Conservation (phyloP, 2,888 invertebrate species). For the Dynastes hyllus region DNA sequence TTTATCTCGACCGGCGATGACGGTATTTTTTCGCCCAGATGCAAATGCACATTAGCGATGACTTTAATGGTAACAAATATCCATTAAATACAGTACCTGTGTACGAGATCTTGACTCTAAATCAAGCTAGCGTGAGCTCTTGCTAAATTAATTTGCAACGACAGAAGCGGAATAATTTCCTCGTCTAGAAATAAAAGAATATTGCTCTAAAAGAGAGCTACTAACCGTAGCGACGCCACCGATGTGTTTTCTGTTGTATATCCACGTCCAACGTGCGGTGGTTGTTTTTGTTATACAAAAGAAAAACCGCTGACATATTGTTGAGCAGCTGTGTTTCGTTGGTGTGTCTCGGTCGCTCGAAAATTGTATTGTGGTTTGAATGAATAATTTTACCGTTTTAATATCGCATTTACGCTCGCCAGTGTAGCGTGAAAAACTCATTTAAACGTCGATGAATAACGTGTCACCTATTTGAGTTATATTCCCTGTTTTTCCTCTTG, state of each 20-base stretch:
- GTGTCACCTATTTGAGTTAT: too few relatives aligned
- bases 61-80: conserved; percentile 41
- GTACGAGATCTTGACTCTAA: conserved; percentile 20
- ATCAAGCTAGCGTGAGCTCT: conserved; percentile 11
- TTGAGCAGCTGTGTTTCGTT: background rate
- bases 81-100: conserved; percentile 19
- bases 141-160: conserved; percentile 9
- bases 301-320: conserved; percentile 7
- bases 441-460: too few relatives aligned
- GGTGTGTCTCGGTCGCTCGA: background rate
- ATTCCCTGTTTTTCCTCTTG: too few relatives aligned
- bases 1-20: conserved; percentile 28
- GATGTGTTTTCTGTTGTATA: background rate
- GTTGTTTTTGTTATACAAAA: background rate
- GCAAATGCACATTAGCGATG: conserved; percentile 18
- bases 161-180: conserved; percentile 7
- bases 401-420: background rate
- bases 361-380: conserved; percentile 9
- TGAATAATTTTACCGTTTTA: conserved; percentile 25
- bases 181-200: background rate
- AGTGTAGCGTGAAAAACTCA: too few relatives aligned
- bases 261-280: conserved; percentile 4
- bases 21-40: conserved; percentile 25
- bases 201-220: background rate
- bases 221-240: background rate